Evolutionary conservation across 2,113 vertebrate species (phyloP).

Genomic region (Triplophysa dalaica): DNA sequence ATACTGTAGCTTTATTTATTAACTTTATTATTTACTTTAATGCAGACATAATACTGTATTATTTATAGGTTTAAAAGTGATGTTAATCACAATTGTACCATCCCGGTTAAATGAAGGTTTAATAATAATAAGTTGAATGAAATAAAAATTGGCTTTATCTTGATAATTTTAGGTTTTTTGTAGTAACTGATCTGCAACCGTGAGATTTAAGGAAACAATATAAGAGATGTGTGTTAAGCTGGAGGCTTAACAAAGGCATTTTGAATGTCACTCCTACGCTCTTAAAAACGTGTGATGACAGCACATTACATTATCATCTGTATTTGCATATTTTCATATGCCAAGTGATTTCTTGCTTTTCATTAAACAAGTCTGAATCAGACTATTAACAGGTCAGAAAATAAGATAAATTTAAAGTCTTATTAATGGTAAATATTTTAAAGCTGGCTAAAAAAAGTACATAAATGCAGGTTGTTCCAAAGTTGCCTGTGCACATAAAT

Average conservation of each 20-base stretch:
- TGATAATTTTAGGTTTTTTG: too few species aligned
- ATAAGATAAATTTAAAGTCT: neutral
- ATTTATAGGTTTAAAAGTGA: too few species aligned
- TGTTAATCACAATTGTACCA: too few species aligned
- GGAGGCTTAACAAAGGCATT: neutral
- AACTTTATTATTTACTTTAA: too few species aligned
- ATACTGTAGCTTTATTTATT: too few species aligned
- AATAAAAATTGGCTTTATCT: too few species aligned
- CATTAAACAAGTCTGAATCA: conserved; percentile 17
- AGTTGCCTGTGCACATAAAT: neutral
- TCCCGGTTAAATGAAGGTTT: neutral
- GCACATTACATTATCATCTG: neutral
- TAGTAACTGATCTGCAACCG: too few species aligned
- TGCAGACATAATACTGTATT: too few species aligned
- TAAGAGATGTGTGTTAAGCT: neutral
- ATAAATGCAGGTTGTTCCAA: conserved; percentile 12
- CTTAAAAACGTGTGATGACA: neutral
- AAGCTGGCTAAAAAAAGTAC: neutral
- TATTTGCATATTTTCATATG: neutral
- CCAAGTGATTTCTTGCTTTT: neutral
- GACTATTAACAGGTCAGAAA: neutral
- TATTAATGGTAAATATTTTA: neutral
- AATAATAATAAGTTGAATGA: too few species aligned
- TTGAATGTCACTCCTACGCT: neutral
- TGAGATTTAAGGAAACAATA: too few species aligned